These are phyloP conservation scores for Campoletis raptor DNA, from an alignment of 2,888 invertebrate species.

Conservation along the genomic window DNA sequence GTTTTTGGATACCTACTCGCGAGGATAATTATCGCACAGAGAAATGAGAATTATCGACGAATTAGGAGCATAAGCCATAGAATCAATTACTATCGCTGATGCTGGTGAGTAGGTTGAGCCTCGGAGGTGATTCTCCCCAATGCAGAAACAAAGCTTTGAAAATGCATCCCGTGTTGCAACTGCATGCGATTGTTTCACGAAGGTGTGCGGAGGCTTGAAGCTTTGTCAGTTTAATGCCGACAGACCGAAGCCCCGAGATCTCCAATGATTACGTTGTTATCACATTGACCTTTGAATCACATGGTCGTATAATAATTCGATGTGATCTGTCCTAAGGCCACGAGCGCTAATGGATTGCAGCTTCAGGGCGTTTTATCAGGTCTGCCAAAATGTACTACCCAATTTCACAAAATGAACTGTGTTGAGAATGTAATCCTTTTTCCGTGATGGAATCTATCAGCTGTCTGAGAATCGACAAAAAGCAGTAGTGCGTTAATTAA, in stretches of 20 bases:
- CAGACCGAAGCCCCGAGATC: slow-evolving; percentile 25
- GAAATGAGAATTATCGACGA: slow-evolving; percentile 15
- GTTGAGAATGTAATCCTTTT: not conserved
- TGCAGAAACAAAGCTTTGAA: slow-evolving; percentile 48
- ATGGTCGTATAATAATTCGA: not conserved
- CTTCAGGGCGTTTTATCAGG: not conserved
- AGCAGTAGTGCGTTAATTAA: no score
- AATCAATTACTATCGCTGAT: slow-evolving; percentile 29
- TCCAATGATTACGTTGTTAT: slow-evolving; percentile 45
- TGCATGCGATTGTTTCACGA: slow-evolving; percentile 17
- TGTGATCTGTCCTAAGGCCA: not conserved
- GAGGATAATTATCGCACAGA: slow-evolving; percentile 10
- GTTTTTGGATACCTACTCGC: not conserved
- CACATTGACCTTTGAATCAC: not conserved
- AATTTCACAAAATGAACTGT: not conserved
- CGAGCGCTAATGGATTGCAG: not conserved
- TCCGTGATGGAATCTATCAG: not conserved
- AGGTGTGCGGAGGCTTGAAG: slow-evolving; percentile 1
- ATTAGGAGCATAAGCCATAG: slow-evolving; percentile 38
- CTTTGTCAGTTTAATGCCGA: slow-evolving; percentile 20
- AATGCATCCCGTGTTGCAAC: slow-evolving; percentile 24
- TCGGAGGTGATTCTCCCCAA: slow-evolving; percentile 34
- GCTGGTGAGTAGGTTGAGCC: slow-evolving; percentile 43
- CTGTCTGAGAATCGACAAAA: not conserved
- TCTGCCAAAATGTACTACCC: not conserved